Conservation (phyloP, 2,797 vertebrate species). For the Brotula barbata region DNA sequence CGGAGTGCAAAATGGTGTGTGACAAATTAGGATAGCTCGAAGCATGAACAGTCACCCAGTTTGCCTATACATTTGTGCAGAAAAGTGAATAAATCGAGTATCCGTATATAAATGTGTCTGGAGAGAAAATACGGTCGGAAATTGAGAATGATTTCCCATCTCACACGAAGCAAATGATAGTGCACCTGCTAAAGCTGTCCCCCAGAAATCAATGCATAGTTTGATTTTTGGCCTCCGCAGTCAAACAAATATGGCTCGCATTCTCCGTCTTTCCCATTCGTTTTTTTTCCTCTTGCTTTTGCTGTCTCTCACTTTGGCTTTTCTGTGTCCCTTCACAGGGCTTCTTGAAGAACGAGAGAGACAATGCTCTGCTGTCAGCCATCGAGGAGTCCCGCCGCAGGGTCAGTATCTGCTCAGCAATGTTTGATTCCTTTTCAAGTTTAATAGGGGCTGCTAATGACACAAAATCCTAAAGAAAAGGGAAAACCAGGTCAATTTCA, state of each 20-base stretch:
- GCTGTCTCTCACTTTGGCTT: conserved; percentile 12
- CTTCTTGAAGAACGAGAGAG: conserved; percentile 97
- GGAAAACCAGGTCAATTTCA: neutral
- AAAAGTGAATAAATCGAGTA: conserved; percentile 1
- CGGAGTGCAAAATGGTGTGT: conserved; percentile 28
- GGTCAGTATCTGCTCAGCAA: conserved; percentile 78
- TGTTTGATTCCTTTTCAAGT: conserved; percentile 14
- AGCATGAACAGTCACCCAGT: neutral
- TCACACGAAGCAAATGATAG: conserved; percentile 31
- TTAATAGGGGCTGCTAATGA: neutral
- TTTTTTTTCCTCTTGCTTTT: neutral
- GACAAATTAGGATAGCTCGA: conserved; percentile 11
- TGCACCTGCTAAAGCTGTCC: conserved; percentile 35
- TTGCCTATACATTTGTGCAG: conserved; percentile 11
- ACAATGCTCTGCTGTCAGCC: conserved; percentile 95
- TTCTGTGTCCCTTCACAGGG: conserved; percentile 78
- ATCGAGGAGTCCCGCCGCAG: conserved; percentile 97
- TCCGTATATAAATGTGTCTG: neutral
- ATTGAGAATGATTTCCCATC: conserved; percentile 10
- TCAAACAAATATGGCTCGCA: conserved; percentile 25
- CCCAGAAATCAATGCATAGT: conserved; percentile 15
- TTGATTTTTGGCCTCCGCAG: conserved; percentile 7
- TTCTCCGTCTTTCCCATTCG: conserved; percentile 17
- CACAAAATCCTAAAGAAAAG: conserved; percentile 6
- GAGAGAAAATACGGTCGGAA: conserved; percentile 12